These are phyloP conservation scores for Puntigrus tetrazona DNA, from an alignment of 2,113 vertebrate genomes.

Conservation along the genomic window DNA sequence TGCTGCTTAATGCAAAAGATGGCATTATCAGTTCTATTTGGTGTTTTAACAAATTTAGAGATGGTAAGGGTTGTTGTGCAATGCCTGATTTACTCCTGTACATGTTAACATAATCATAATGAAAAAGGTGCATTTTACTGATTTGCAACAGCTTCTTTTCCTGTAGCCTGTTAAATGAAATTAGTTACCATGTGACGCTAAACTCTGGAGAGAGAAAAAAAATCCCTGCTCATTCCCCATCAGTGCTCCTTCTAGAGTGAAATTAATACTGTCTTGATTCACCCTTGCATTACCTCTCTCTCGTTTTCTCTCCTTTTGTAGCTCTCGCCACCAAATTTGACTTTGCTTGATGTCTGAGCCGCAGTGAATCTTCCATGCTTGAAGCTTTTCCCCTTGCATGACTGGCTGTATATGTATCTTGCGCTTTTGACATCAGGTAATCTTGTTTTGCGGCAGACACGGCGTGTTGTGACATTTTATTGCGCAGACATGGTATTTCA, in stretches of 20 bases:
- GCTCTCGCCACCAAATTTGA: constrained; percentile 15
- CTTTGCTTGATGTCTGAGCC: constrained; percentile 6
- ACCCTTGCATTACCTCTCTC: constrained; percentile 7
- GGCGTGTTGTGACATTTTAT: constrained; percentile 46
- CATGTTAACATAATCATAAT: neutral
- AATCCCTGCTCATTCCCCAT: constrained; percentile 1
- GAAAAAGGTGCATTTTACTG: constrained; percentile 1
- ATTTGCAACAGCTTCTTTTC: neutral
- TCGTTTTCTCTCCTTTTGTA: neutral
- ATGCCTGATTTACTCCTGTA: neutral
- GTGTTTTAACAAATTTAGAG: neutral
- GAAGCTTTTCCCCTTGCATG: constrained; percentile 23
- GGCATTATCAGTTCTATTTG: neutral
- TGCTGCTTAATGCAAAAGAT: neutral
- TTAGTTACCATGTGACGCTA: neutral
- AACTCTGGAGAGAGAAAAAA: neutral
- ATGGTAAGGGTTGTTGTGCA: neutral
- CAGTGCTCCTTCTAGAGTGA: constrained; percentile 28
- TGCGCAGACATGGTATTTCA: constrained; percentile 39
- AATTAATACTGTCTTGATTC: constrained; percentile 34
- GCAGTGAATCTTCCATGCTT: constrained; percentile 5
- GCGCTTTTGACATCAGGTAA: constrained; percentile 41
- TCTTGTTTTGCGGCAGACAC: too few species aligned
- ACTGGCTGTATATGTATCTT: constrained; percentile 7
- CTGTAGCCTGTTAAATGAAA: constrained; percentile 11